Evolutionary conservation across 2,113 vertebrate species (phyloP).

Genomic region (Typhlomys cinereus): DNA sequence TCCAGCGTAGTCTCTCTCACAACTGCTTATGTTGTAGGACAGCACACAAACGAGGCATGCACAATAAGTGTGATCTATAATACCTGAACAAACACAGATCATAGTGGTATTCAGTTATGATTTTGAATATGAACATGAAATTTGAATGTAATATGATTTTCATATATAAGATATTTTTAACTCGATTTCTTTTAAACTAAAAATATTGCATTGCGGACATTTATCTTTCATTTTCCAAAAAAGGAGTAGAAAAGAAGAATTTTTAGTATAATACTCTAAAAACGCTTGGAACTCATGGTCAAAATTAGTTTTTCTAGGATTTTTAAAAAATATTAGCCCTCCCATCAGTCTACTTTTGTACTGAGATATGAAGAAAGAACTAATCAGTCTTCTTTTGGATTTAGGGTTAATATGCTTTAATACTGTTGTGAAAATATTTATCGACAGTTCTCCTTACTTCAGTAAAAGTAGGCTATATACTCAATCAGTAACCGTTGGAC

Average conservation of each 20-base stretch:
- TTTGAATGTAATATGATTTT: conserved; percentile 20
- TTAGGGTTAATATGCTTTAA: neutral
- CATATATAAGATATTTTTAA: neutral
- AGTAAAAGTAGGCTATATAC: neutral
- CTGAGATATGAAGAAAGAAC: neutral
- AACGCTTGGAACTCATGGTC: neutral
- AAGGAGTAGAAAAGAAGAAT: neutral
- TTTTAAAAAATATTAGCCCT: too few species aligned
- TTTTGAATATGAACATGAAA: neutral
- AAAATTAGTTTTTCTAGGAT: neutral
- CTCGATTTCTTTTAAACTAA: neutral
- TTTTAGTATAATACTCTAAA: neutral
- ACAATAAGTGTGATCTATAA: neutral
- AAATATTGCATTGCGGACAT: neutral
- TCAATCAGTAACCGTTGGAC: neutral
- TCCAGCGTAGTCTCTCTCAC: neutral
- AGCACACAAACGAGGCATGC: neutral
- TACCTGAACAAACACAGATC: neutral
- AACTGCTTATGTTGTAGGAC: neutral
- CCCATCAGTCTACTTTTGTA: neutral
- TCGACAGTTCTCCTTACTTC: neutral
- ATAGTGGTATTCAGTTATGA: neutral
- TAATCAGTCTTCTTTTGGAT: neutral
- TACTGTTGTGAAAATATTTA: neutral
- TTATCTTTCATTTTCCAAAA: neutral